Conservation (phyloP, 2,113 vertebrate genomes). For the Erythrolamprus reginae region DNA sequence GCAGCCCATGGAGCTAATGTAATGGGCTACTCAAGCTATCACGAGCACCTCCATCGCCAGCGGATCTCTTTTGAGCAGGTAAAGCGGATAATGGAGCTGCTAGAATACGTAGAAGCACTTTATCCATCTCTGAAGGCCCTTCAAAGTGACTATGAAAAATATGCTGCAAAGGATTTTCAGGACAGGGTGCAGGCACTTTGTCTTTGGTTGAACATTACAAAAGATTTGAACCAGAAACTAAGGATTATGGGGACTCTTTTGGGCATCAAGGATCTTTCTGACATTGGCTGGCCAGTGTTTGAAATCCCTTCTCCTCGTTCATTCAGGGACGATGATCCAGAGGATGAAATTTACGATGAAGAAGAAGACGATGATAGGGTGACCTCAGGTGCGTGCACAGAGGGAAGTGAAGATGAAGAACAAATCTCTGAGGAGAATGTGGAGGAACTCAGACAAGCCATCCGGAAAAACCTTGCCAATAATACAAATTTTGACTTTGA, state of each 20-base stretch:
- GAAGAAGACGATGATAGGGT: constrained; percentile 73
- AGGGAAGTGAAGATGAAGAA: constrained; percentile 82
- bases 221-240: constrained; percentile 97
- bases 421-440: constrained; percentile 40
- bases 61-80: constrained; percentile 93
- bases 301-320: constrained; percentile 93
- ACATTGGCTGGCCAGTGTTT: constrained; percentile 98
- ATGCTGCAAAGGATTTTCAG: constrained; percentile 93
- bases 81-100: constrained; percentile 90
- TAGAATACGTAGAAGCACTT: constrained; percentile 95
- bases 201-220: constrained; percentile 96
- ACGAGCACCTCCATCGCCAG: constrained; percentile 89
- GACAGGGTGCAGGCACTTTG: constrained; percentile 99
- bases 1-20: constrained; percentile 55
- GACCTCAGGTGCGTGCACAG: constrained; percentile 73
- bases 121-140: constrained; percentile 95
- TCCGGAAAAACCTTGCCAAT: constrained; percentile 52
- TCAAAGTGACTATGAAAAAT: constrained; percentile 94
- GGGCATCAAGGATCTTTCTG: constrained; percentile 89
- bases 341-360: constrained; percentile 60
- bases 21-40: constrained; percentile 73
- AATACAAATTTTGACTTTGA: constrained; percentile 62
- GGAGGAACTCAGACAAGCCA: constrained; percentile 46
- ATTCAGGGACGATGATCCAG: constrained; percentile 77
- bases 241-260: constrained; percentile 96